Evolutionary conservation across 2,888 invertebrate species (phyloP).

Genomic region (Pantelozetes paolii): DNA sequence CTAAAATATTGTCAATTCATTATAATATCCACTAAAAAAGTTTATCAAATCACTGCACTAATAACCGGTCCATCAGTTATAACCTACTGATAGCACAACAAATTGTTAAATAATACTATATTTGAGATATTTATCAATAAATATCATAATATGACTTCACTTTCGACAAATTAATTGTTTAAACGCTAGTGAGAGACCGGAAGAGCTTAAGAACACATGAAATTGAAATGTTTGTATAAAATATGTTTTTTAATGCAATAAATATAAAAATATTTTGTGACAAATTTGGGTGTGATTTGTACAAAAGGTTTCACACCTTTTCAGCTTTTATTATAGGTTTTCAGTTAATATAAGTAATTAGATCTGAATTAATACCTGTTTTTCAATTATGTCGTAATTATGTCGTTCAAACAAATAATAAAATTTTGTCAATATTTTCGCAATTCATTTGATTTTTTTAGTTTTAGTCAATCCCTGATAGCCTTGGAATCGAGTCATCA

Average conservation of each 20-base stretch:
- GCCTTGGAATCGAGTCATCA: too few relatives aligned
- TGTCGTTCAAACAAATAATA: neutral
- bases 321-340: neutral
- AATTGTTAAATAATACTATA: neutral
- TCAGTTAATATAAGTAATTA: neutral
- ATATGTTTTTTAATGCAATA: neutral
- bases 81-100: neutral
- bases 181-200: neutral
- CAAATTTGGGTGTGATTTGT: neutral
- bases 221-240: neutral
- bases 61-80: neutral
- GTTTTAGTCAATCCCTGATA: too few relatives aligned
- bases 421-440: neutral
- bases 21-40: too few relatives aligned
- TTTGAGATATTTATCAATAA: too few relatives aligned
- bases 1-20: too few relatives aligned
- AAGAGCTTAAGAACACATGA: neutral
- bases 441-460: too few relatives aligned
- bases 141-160: too few relatives aligned
- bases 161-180: neutral
- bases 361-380: neutral
- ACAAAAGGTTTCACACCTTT: neutral
- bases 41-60: neutral
- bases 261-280: neutral
- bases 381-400: too few relatives aligned